Percentiles rank a stretch among this genome's conserved stretches.
Evolutionary conservation across 2,113 vertebrate species (phyloP).

Genomic region (Pitta sordida): DNA sequence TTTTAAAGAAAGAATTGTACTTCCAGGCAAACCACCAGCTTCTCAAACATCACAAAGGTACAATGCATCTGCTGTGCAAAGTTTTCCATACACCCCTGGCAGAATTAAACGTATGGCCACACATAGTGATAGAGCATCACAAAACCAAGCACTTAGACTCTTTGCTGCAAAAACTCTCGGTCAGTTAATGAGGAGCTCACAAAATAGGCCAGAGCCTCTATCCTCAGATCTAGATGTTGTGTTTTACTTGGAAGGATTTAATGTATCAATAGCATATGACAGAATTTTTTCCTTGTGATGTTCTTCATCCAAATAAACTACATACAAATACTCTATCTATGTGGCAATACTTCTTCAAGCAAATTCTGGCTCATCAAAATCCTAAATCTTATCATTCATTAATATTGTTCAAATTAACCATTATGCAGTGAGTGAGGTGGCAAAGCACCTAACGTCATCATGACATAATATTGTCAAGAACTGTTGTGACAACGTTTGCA

Average conservation of each 20-base stretch:
- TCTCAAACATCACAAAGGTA: constrained; percentile 37
- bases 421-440: constrained; percentile 44
- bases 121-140: neutral
- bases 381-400: constrained; percentile 2
- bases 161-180: neutral
- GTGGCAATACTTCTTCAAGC: neutral
- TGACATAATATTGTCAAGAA: constrained; percentile 54
- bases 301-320: neutral
- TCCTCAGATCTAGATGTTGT: constrained; percentile 39
- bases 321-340: neutral
- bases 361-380: constrained; percentile 29
- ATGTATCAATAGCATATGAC: constrained; percentile 35
- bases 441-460: constrained; percentile 49
- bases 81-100: constrained; percentile 20
- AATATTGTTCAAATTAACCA: constrained; percentile 38
- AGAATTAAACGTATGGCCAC: constrained; percentile 33
- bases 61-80: constrained; percentile 33
- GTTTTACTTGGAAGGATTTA: constrained; percentile 35
- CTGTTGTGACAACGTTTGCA: constrained; percentile 25
- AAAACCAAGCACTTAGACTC: neutral
- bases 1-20: constrained; percentile 16
- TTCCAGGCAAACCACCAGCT: constrained; percentile 40
- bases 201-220: constrained; percentile 31
- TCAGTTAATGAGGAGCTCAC: neutral
- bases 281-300: constrained; percentile 6